phyloP scores from a whole-genome alignment of 1,140 invertebrate genomes.

The Acromyrmex charruanus region DNA sequence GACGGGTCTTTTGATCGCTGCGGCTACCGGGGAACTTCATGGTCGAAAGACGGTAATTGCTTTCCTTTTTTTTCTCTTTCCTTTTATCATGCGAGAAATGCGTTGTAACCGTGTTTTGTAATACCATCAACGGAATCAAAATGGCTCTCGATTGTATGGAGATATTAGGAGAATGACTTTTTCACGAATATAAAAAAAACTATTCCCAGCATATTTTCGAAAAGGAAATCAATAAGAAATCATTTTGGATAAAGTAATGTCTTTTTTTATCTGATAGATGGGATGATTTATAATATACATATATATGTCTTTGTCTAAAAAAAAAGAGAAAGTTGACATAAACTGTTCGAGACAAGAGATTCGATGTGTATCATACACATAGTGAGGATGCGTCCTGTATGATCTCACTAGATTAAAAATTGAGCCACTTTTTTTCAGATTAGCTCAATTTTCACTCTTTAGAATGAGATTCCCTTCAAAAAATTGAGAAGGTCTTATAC shows the following conservation, averaged over 20 bases:
- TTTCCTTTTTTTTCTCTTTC: conserved; percentile 51
- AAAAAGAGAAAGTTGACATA: conserved; percentile 15
- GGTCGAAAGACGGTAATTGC: conserved; percentile 88
- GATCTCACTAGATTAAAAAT: too few species aligned
- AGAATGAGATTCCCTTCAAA: too few species aligned
- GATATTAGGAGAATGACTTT: conserved; percentile 6
- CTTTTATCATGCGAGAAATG: conserved; percentile 8
- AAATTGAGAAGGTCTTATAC: too few species aligned
- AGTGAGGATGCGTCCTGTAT: too few species aligned
- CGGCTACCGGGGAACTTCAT: conserved; percentile 89
- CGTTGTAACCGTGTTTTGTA: conserved; percentile 19
- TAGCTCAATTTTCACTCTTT: too few species aligned
- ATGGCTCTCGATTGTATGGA: background rate
- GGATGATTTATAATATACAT: background rate
- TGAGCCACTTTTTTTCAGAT: too few species aligned
- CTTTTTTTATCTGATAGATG: background rate
- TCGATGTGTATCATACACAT: too few species aligned
- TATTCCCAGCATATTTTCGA: background rate
- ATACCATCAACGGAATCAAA: background rate
- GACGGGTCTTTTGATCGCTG: conserved; percentile 89
- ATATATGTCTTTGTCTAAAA: background rate
- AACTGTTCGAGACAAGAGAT: background rate
- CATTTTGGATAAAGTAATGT: background rate
- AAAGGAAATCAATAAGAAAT: background rate
- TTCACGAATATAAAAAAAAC: background rate